Conservation (phyloP, 2,797 vertebrate species). For the Sciaenops ocellatus region DNA sequence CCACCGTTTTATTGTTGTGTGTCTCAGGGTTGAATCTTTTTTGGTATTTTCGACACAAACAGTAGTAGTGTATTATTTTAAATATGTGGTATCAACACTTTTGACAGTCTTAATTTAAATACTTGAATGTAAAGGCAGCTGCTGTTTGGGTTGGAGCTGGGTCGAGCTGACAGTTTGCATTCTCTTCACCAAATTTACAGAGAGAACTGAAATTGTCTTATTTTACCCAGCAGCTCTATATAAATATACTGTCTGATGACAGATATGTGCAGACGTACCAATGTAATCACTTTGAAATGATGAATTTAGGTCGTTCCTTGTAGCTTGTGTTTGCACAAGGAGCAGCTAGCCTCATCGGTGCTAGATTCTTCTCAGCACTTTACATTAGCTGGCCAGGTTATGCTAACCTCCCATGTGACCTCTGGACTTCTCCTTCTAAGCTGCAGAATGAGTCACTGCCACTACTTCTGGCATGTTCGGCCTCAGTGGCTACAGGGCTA, state of each 20-base stretch:
- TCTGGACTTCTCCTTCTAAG: slow-evolving; percentile 20
- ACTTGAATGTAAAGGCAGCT: background rate
- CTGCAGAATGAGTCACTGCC: slow-evolving; percentile 52
- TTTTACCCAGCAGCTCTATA: background rate
- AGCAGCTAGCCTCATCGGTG: slow-evolving; percentile 35
- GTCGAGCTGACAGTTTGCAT: background rate
- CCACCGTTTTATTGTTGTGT: too few species aligned
- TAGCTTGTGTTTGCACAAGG: slow-evolving; percentile 15
- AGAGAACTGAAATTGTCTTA: background rate
- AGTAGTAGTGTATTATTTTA: too few species aligned
- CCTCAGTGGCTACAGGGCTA: slow-evolving; percentile 19
- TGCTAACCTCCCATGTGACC: slow-evolving; percentile 40
- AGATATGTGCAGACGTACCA: background rate
- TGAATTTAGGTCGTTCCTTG: background rate
- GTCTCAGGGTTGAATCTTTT: too few species aligned
- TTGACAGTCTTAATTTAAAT: background rate
- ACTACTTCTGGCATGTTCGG: slow-evolving; percentile 20
- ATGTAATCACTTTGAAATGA: background rate
- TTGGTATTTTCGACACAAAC: too few species aligned
- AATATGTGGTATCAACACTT: too few species aligned
- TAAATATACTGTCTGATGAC: background rate
- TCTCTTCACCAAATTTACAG: background rate
- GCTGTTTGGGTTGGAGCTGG: background rate
- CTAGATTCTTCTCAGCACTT: slow-evolving; percentile 50
- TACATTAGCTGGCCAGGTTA: slow-evolving; percentile 34